phyloP scores from a whole-genome alignment of 2,113 vertebrate genomes.

The Phycodurus eques region DNA sequence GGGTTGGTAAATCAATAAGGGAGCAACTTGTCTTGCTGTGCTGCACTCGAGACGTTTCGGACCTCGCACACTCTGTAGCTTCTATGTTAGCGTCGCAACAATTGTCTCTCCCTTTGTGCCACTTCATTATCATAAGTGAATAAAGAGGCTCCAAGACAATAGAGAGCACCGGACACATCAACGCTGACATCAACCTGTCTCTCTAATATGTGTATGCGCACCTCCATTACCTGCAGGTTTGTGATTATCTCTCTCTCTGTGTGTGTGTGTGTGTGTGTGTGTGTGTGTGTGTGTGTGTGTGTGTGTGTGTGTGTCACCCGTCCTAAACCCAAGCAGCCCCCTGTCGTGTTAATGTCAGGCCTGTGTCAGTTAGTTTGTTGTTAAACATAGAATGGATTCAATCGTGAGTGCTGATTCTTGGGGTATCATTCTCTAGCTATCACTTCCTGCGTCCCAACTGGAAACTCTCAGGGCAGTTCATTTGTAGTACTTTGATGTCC shows the following conservation, averaged over 20 bases:
- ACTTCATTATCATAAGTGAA: no score
- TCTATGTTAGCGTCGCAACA: no score
- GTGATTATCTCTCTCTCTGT: background rate
- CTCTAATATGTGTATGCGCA: background rate
- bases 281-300: background rate
- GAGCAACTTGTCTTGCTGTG: no score
- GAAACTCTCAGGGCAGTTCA: background rate
- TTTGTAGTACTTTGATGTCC: background rate
- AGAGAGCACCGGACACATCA: no score
- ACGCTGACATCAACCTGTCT: no score
- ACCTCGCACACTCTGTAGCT: no score
- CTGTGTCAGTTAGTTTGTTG: background rate
- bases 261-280: background rate
- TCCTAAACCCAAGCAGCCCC: background rate
- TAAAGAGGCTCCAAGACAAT: no score
- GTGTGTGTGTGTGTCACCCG: background rate
- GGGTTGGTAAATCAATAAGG: no score
- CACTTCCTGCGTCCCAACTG: background rate
- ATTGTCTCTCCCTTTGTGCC: no score
- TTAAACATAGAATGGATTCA: background rate
- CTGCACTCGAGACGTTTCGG: no score
- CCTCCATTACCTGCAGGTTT: background rate
- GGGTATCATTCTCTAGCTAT: background rate
- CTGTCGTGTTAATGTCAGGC: background rate
- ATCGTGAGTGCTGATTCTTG: background rate